Base-by-base conservation (phyloP, 2,113 vertebrate species). In the Leptodactylus fuscus region DNA sequence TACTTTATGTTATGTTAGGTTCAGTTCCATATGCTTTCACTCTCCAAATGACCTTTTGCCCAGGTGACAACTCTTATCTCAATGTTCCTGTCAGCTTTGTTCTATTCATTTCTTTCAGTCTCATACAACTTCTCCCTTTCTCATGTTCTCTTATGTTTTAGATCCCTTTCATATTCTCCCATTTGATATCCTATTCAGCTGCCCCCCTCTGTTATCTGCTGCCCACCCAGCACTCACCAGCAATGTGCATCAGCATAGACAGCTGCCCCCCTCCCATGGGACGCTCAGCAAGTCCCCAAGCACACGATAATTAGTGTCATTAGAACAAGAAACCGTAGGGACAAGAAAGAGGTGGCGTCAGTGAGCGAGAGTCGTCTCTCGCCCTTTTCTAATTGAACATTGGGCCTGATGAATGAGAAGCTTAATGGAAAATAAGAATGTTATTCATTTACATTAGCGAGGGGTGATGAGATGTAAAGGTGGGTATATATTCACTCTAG, bases 401-500 rank as follows among this genome's bases (percentile, higher is more conserved):
- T 36, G 67, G 48, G 48, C 2, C 67, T 82, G 81, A 82, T 82
- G 67, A 82, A 82, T 73, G 81, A 82, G 81, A 53, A 41, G 46
- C 81, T 67, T 82, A 73, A 82, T 82, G 51, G 67, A 24, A 38
- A 69, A 82, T 55, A 73, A 67, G 81, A 82, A 69, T 22, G 32
- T 82, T 71, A 82, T 82, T 82, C 67, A 71, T 82, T 82, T 82
- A 53, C 51, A 82, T 82, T 82, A 82, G 46, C 22, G 41, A 81
- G 20, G 62, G 48, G 49, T 34, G 65, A 24, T 15, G 32, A 82
- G 67, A 71, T 73, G 65, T 38, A 71, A 82, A 55, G 29, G n/a
- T 75, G 41, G 71, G 41, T 8, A 75, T 75, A 29, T 29, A 49
- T 49, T 75, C 44, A 29, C 73, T 29, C 24, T n/a, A 4, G 5